Base-by-base conservation (phyloP, 2,888 invertebrate species). In the Hyposoter dolosus region DNA sequence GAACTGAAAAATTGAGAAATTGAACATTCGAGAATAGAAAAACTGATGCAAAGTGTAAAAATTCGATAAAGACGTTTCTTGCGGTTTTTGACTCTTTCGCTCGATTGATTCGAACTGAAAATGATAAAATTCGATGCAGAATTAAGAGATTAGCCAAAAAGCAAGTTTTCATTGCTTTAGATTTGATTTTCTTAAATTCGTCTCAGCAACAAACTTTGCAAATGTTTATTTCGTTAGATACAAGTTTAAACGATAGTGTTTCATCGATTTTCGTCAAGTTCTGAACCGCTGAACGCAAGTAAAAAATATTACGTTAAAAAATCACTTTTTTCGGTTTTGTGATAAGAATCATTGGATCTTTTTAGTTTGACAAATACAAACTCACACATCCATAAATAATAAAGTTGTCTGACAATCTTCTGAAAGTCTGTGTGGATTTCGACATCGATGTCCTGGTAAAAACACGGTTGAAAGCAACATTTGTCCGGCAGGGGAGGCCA, bases 401-500 rank as follows among this genome's bases (percentile, higher is more conserved):
- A 99, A 84, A 99, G 95, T 93, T 98, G 97, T 89, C 98, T 97
- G 50, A 99, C 99, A 91, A 99, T 97, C 94, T 97, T 97, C 94
- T 99, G 99, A 95, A 99, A 99, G 94, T 99, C 99, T 72, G 98
- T 95, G 35, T 99, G 99, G 94, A 99, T 99, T 94, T 99, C 99
- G 69, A 99, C 98, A 94, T 98, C 98, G 91, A 99, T 99, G 94
- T 99, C 99, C 95, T 99, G 99, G 94, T 99, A 99, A 95, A 99
- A 99, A 94, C 99, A 99, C 0, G 99, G 99, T 93, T 99, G 98
- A 87, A 99, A 96, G 85, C 98, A 99, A 91, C 98, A 98, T 92
- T 97, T 97, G 78, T 97, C 96, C 0, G 99, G 99, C 88, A 99
- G 94, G 0, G 99, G 99, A 1, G 99, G 99, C 99, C 99, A 99